Base-by-base conservation (phyloP, 2,797 vertebrate species). In the Catharus ustulatus region DNA sequence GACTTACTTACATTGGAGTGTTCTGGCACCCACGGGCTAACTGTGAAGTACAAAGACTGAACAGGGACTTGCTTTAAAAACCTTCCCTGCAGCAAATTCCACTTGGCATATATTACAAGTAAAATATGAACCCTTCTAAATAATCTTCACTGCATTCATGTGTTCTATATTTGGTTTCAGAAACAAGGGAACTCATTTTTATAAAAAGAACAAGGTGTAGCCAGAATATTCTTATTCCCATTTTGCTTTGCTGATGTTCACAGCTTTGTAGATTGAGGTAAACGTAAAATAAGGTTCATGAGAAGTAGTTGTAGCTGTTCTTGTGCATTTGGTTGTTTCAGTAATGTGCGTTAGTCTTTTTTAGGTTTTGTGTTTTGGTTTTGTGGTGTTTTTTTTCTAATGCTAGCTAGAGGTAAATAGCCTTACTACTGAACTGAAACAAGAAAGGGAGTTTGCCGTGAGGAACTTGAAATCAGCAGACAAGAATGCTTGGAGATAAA, bases 91-190 rank as follows among this genome's bases (percentile, higher is more conserved):
- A 88, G 87, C 62, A 81, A 75, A 89, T 92, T 89, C 59, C 59
- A n/a, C 66, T 90, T 92, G 93, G 69, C 54, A 40, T 78, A 23
- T 64, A 49, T 21, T 72, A 26, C 40, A 48, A 92, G 72, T 91
- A 91, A 92, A 89, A 83, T 81, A 86, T 62, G 62, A 94, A 32
- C 61, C n/a, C 49, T 83, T 91, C 66, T 85, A 85, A 86, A 68
- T 91, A 80, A 87, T 85, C 54, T 83, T 84, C 34, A 80, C 49
- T 78, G 26, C 5, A 2, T 90, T 91, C 36, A 29, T 83, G 57
- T 90, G 61, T 11, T 89, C 78, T 92, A 19, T 84, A 77, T 94
- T 95, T 94, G 72, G 69, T 68, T 51, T 87, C 76, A 68, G 94
- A 89, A 90, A 77, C 45, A 81, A 63, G 82, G 61, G 29, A 85